Evolutionary conservation across 2,888 invertebrate genomes (phyloP), one percentile per base, ranked within the genome.

Genomic region (Tenthredo distinguenda): DNA sequence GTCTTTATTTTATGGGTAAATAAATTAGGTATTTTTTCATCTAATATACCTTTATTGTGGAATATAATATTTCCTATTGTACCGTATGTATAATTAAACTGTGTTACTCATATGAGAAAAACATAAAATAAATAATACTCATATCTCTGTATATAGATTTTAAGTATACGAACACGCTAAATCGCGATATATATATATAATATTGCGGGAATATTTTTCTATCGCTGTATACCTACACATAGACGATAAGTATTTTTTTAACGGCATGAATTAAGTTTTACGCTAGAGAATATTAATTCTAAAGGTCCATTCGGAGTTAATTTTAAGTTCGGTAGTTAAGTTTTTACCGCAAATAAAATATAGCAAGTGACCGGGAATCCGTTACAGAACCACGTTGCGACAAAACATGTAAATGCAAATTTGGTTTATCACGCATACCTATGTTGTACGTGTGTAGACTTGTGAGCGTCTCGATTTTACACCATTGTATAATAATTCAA

Each of bases 401-500:
- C 50, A 77, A 77, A 77, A 77, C 21, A 40, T 74, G 74, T 43
- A 74, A 43, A 74, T 74, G 68, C 68, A 34, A 68, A 68, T 68
- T 68, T 26, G 34, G 34, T 68, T 68, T 68, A 68, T 68, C 7
- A 68, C 68, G 68, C 34, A 68, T 68, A 34, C 34, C 12, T 68
- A 34, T 15, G 12, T 31, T 68, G 7, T 68, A 34, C 68, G 68
- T 68, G 68, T 68, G 34, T 77, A 77, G 34, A 77, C 7, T 77
- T 50, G 31, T 26, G 21, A 77, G 34, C 55, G 77, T 77, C 77
- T 77, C 55, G 50, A 50, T 77, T 50, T 31, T n/a, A 72, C 79
- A 47, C 55, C 31, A 43, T 83, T 84, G 74, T 85, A 84, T 76
- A 74, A 68, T 40, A 68, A 50, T 86, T 68, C 15, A 77, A 68